Conservation (phyloP, 2,888 invertebrate genomes). For the Athetis lepigone region DNA sequence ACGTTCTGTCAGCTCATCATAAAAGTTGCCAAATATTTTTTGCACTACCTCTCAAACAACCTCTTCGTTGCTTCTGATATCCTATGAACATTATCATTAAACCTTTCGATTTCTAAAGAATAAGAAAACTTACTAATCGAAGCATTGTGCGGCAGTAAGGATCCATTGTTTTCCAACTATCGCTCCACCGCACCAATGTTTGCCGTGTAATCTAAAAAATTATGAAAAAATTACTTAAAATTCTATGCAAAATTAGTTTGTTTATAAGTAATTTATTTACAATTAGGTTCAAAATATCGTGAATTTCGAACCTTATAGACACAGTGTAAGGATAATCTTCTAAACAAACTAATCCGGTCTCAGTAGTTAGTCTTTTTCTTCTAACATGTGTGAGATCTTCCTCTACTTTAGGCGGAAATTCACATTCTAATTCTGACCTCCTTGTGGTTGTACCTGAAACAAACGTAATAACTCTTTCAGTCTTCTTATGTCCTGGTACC, state of each 20-base stretch:
- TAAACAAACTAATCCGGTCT: slow-evolving; percentile 83
- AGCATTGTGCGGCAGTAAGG: slow-evolving; percentile 85
- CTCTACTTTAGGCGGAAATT: slow-evolving; percentile 85
- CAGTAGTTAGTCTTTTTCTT: slow-evolving; percentile 83
- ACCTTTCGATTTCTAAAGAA: slow-evolving; percentile 27
- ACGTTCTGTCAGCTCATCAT: neutral
- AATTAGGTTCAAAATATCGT: no score
- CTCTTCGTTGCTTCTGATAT: slow-evolving; percentile 24
- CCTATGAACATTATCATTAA: slow-evolving; percentile 23
- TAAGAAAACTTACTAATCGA: slow-evolving; percentile 84
- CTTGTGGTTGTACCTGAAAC: slow-evolving; percentile 66
- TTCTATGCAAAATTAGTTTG: no score
- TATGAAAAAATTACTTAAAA: neutral
- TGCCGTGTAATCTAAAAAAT: slow-evolving; percentile 80
- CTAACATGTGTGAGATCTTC: slow-evolving; percentile 83
- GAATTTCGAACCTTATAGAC: slow-evolving; percentile 77
- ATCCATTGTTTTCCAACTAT: slow-evolving; percentile 82
- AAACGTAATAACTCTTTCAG: slow-evolving; percentile 4
- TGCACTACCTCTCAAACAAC: neutral
- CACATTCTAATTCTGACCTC: slow-evolving; percentile 82
- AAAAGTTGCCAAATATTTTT: slow-evolving; percentile 1
- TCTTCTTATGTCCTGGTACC: slow-evolving; percentile 44
- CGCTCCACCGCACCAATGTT: slow-evolving; percentile 88
- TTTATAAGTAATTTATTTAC: no score
- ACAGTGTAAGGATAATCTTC: slow-evolving; percentile 88